phyloP scores from a whole-genome alignment of 2,113 vertebrate genomes.

The Coreoperca whiteheadi region DNA sequence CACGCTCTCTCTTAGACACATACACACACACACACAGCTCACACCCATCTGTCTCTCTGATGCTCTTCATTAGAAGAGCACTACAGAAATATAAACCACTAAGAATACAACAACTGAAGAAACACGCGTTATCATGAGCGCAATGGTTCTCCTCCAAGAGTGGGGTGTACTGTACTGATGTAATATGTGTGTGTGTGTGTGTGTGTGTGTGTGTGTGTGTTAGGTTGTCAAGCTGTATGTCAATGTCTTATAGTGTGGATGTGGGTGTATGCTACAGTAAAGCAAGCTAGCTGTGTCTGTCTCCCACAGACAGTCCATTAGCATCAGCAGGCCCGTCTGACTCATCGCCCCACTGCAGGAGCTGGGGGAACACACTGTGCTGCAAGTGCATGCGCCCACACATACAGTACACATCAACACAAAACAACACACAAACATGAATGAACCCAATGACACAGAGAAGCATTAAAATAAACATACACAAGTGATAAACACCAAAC shows the following conservation, averaged over 20 bases:
- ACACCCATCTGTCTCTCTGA: slow-evolving; percentile 41
- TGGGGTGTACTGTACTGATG: not conserved
- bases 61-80: slow-evolving; percentile 22
- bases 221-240: slow-evolving; percentile 18
- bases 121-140: not conserved
- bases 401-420: slow-evolving; percentile 29
- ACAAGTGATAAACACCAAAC: not conserved
- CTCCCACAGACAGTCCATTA: slow-evolving; percentile 66
- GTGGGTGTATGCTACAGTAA: slow-evolving; percentile 34
- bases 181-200: slow-evolving; percentile 13
- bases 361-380: slow-evolving; percentile 61
- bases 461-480: not conserved
- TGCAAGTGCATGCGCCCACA: slow-evolving; percentile 54
- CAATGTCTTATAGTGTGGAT: slow-evolving; percentile 6
- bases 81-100: slow-evolving; percentile 18
- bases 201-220: slow-evolving; percentile 12
- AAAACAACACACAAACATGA: slow-evolving; percentile 45
- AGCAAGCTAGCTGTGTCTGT: slow-evolving; percentile 45
- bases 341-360: slow-evolving; percentile 64
- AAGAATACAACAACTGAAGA: slow-evolving; percentile 23
- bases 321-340: slow-evolving; percentile 72
- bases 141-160: slow-evolving; percentile 3
- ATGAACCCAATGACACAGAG: slow-evolving; percentile 44
- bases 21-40: slow-evolving; percentile 18
- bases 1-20: not conserved